Percentiles rank a stretch among this genome's conserved stretches.
These are phyloP conservation scores for Nanger granti DNA, from an alignment of 2,113 vertebrate species.

Conservation along the genomic window DNA sequence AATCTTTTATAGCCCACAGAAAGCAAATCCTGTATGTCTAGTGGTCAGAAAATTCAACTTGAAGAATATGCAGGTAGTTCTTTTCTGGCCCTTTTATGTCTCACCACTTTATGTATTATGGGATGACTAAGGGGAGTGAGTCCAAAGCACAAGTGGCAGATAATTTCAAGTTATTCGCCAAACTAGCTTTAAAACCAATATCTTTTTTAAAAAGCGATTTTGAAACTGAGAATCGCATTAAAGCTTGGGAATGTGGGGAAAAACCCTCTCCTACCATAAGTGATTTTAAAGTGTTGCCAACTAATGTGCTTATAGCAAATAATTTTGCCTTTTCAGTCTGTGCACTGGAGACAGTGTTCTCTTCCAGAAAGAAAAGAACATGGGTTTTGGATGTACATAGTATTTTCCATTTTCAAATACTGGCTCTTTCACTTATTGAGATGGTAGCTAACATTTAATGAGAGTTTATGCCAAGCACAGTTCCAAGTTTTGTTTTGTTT, in stretches of 20 bases:
- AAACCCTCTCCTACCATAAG: not conserved
- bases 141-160: slow-evolving; percentile 48
- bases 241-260: not conserved
- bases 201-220: not conserved
- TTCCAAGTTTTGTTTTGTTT: not conserved
- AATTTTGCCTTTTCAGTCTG: not conserved
- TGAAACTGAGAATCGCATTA: not conserved
- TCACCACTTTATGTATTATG: slow-evolving; percentile 43
- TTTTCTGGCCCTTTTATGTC: not conserved
- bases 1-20: not conserved
- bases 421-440: not conserved
- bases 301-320: not conserved
- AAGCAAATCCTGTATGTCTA: not conserved
- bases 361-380: not conserved
- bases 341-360: not conserved
- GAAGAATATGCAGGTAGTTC: not conserved
- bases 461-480: not conserved
- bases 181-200: not conserved
- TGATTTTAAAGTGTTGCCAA: not conserved
- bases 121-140: slow-evolving; percentile 40
- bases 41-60: not conserved
- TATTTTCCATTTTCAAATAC: not conserved
- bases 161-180: slow-evolving; percentile 53
- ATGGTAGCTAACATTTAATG: not conserved
- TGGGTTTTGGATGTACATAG: not conserved